phyloP scores from a whole-genome alignment of 2,797 vertebrate genomes.

The Chaetophractus vellerosus region DNA sequence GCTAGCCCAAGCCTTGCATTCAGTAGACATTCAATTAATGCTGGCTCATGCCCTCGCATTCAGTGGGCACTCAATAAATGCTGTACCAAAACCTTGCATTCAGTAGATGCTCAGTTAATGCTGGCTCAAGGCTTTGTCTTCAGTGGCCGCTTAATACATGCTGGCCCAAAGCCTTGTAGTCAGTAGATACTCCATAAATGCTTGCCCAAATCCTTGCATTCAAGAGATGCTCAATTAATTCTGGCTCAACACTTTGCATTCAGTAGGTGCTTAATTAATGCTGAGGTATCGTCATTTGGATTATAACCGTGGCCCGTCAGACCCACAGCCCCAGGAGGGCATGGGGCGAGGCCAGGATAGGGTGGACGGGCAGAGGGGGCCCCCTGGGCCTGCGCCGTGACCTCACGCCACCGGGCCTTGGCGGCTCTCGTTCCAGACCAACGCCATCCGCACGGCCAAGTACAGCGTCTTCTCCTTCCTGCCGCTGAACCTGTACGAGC shows the following conservation, averaged over 20 bases:
- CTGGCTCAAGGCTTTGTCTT: no score
- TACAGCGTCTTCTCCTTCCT: conserved; percentile 95
- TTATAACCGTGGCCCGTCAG: no score
- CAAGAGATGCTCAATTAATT: not conserved
- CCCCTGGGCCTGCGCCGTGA: not conserved
- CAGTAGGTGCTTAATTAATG: not conserved
- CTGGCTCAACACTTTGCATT: not conserved
- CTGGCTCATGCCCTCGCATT: not conserved
- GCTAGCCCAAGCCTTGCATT: no score
- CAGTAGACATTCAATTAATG: no score
- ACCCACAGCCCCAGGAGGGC: not conserved
- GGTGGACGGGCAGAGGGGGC: not conserved
- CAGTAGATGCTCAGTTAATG: no score
- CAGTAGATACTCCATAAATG: no score
- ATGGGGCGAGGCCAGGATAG: not conserved
- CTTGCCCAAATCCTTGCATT: not conserved
- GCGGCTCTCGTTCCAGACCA: conserved; percentile 90
- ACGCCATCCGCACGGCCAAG: conserved; percentile 94
- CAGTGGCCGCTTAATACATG: no score
- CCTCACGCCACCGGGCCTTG: no score
- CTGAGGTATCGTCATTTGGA: not conserved
- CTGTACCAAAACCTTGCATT: not conserved
- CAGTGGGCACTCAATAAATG: not conserved
- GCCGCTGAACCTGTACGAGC: conserved; percentile 95
- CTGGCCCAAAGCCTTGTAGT: no score